Conservation (phyloP, 2,797 vertebrate genomes). For the Chelonia mydas region DNA sequence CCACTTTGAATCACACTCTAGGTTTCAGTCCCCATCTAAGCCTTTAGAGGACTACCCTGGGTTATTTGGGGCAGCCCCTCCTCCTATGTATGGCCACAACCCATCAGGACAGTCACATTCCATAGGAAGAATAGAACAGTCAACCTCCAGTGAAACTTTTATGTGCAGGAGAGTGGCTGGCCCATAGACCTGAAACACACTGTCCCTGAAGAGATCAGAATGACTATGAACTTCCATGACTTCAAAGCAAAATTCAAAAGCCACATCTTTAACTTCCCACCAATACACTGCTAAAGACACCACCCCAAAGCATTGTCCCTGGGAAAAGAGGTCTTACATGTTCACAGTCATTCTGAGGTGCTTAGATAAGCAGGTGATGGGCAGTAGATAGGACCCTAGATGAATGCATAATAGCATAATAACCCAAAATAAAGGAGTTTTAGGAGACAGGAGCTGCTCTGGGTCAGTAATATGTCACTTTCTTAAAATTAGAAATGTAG, state of each 20-base stretch:
- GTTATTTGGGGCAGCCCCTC: no score
- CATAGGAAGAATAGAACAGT: no score
- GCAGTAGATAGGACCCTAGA: neutral
- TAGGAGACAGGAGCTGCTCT: neutral
- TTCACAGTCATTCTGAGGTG: neutral
- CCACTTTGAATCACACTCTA: neutral
- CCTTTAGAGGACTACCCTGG: neutral
- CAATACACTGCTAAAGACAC: neutral
- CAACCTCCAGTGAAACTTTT: no score
- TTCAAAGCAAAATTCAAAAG: neutral
- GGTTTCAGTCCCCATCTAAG: neutral
- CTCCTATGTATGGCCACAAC: no score
- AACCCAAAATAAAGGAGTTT: neutral
- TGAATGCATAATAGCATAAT: neutral
- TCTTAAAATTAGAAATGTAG: neutral
- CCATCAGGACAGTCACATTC: no score
- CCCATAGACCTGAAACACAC: neutral
- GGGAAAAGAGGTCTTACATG: neutral
- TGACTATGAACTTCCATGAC: neutral
- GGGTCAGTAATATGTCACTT: neutral
- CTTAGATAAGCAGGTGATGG: neutral
- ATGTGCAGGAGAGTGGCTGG: neutral
- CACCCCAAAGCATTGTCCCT: neutral
- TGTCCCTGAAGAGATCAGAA: neutral
- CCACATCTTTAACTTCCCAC: neutral